Conservation (phyloP, 2,113 vertebrate genomes). For the Mixornis gularis region DNA sequence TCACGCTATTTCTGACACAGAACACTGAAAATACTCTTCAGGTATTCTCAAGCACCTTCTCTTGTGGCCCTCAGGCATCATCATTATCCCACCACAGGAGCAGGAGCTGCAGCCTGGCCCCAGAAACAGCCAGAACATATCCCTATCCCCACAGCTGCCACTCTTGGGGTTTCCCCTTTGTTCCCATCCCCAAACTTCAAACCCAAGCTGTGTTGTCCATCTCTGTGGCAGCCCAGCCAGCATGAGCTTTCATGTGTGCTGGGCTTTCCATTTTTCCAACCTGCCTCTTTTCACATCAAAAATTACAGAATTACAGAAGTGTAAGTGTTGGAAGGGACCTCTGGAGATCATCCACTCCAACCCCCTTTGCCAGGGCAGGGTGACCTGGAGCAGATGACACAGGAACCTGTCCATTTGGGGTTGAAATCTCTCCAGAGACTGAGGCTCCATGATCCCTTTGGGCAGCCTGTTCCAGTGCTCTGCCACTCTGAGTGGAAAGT, state of each 20-base stretch:
- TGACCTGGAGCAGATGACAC: background rate
- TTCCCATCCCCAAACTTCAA: background rate
- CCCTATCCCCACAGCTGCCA: background rate
- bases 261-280: accelerated
- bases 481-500: background rate
- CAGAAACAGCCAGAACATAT: background rate
- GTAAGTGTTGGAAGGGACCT: background rate
- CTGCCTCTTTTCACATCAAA: background rate
- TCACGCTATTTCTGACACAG: background rate
- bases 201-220: accelerated
- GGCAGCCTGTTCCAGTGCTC: background rate
- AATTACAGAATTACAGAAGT: background rate
- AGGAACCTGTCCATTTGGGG: background rate
- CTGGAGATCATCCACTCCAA: background rate
- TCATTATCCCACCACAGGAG: background rate
- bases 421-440: background rate
- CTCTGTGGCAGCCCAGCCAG: background rate
- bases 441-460: background rate
- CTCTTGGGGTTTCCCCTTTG: background rate
- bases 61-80: background rate
- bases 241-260: accelerated
- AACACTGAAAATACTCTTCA: background rate
- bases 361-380: background rate
- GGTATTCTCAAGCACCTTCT: background rate
- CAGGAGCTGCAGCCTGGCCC: too few species aligned